Evolutionary conservation across 2,797 vertebrate genomes (phyloP).

Genomic region (Smutsia gigantea): DNA sequence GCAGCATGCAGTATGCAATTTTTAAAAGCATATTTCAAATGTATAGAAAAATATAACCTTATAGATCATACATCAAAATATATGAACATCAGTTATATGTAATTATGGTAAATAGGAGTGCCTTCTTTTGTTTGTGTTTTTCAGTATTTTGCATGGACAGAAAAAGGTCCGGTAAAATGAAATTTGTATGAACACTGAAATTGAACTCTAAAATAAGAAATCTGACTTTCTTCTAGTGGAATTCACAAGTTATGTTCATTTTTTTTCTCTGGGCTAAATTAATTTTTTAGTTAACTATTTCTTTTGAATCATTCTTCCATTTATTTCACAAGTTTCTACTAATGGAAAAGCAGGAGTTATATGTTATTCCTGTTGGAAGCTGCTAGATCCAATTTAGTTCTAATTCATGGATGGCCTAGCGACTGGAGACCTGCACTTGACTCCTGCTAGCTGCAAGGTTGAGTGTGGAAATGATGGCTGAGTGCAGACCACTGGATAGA

Average conservation of each 20-base stretch:
- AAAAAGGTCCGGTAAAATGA: neutral
- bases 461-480: too few relatives aligned
- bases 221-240: neutral
- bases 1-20: neutral
- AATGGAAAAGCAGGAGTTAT: neutral
- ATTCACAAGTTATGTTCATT: neutral
- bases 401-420: neutral
- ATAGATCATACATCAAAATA: neutral
- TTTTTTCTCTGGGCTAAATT: neutral
- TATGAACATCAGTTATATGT: neutral
- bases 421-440: too few relatives aligned
- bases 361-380: neutral
- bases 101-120: neutral
- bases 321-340: conserved; percentile 30
- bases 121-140: neutral
- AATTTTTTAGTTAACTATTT: neutral
- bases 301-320: neutral
- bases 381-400: neutral
- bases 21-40: neutral
- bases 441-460: too few relatives aligned
- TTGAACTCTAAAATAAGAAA: neutral
- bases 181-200: neutral
- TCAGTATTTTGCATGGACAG: neutral
- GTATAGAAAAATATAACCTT: neutral
- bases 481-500: too few relatives aligned